Percentiles rank a stretch among this genome's conserved stretches.
These are phyloP conservation scores for Caenorhabditis panamensis DNA, from an alignment of 2,888 invertebrate species.

Conservation along the genomic window DNA sequence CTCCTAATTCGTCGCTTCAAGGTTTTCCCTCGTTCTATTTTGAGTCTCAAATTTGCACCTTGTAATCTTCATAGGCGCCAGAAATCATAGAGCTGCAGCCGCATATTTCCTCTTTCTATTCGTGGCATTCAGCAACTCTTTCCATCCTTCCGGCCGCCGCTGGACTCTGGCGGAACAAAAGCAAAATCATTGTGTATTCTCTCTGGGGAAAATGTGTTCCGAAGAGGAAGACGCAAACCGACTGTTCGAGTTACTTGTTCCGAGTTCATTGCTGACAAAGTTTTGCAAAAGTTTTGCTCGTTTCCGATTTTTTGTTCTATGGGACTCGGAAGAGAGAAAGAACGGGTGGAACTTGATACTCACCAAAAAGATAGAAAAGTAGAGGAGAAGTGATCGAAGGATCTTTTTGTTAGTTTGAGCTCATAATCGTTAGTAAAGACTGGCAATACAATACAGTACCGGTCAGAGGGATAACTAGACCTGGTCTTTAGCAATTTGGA, in stretches of 20 bases:
- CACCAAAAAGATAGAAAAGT: no score
- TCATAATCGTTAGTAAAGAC: no score
- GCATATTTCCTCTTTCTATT: background rate
- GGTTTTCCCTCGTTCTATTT: background rate
- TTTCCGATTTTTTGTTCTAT: constrained; percentile 4
- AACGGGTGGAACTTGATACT: no score
- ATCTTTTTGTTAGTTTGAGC: no score
- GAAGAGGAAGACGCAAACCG: no score
- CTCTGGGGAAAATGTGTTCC: constrained; percentile 52
- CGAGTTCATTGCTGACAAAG: background rate
- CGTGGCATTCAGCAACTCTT: background rate
- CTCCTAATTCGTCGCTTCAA: background rate
- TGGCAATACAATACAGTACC: no score
- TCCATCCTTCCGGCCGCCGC: background rate
- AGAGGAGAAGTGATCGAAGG: no score
- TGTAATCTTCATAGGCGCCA: no score
- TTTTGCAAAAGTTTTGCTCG: constrained; percentile 29
- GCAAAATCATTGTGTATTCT: constrained; percentile 52
- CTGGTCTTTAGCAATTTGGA: no score
- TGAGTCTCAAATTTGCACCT: background rate
- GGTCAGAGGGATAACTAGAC: no score
- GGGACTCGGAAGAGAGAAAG: no score
- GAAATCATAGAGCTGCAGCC: no score
- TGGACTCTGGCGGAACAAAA: background rate
- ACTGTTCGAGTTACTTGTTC: background rate